Evolutionary conservation across 2,888 invertebrate species (phyloP).

Genomic region (Podotricha telesiphe): DNA sequence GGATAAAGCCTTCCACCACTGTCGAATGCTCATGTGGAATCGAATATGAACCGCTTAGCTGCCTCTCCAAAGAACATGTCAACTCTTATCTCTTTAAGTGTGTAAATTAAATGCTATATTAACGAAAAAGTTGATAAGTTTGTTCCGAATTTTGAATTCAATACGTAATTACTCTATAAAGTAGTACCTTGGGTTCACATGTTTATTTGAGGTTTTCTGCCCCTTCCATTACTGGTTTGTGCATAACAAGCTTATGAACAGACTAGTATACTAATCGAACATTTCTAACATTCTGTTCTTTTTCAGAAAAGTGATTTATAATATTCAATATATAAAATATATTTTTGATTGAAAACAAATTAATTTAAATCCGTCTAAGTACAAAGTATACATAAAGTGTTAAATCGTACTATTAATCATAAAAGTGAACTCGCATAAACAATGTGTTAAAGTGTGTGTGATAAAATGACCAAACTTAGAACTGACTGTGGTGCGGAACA

Average conservation of each 20-base stretch:
- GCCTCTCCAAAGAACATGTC: slow-evolving; percentile 68
- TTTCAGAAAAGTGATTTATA: slow-evolving; percentile 71
- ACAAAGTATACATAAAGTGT: slow-evolving; percentile 73
- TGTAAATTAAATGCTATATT: neutral
- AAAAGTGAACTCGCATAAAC: slow-evolving; percentile 58
- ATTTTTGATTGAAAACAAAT: slow-evolving; percentile 72
- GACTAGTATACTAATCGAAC: slow-evolving; percentile 57
- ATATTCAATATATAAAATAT: slow-evolving; percentile 64
- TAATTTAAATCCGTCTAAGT: slow-evolving; percentile 75
- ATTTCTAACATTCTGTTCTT: slow-evolving; percentile 47
- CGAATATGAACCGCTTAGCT: slow-evolving; percentile 78
- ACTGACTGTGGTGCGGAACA: slow-evolving; percentile 57
- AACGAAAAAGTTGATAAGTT: neutral
- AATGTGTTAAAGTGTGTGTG: slow-evolving; percentile 61
- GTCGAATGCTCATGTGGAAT: slow-evolving; percentile 74
- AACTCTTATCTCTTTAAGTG: slow-evolving; percentile 45
- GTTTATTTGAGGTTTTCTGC: slow-evolving; percentile 64
- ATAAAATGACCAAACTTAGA: slow-evolving; percentile 69
- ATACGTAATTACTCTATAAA: no score
- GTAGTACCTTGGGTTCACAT: slow-evolving; percentile 52
- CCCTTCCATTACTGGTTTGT: slow-evolving; percentile 64
- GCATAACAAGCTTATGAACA: slow-evolving; percentile 74
- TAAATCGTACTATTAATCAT: slow-evolving; percentile 52
- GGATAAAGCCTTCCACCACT: slow-evolving; percentile 83
- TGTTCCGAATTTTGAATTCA: no score